phyloP scores from a whole-genome alignment of 2,797 vertebrate genomes.

The Urosaurus nigricauda region DNA sequence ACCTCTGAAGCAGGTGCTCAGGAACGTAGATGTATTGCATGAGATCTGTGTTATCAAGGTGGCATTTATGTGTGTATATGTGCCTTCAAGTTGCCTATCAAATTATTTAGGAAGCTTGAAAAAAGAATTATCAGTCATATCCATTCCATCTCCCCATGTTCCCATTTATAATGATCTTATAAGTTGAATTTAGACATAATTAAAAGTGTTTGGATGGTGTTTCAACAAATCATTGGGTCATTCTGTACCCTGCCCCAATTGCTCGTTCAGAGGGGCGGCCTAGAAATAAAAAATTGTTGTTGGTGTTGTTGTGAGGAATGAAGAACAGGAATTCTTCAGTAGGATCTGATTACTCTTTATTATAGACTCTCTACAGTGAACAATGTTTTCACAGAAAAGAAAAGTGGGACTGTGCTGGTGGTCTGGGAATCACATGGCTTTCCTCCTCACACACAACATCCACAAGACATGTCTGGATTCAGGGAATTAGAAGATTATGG shows the following conservation, averaged over 20 bases:
- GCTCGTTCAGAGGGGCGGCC: too few relatives aligned
- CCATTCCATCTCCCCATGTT: neutral
- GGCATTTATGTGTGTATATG: too few relatives aligned
- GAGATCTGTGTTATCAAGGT: neutral
- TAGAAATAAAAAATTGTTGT: too few relatives aligned
- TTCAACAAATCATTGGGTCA: neutral
- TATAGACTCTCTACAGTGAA: neutral
- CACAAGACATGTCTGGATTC: neutral
- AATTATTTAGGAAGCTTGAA: neutral
- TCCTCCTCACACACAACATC: neutral
- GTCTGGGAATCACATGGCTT: neutral
- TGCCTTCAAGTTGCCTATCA: too few relatives aligned
- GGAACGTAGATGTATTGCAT: neutral
- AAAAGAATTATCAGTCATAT: neutral
- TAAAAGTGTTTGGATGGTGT: neutral
- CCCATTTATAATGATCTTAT: neutral
- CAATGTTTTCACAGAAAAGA: neutral
- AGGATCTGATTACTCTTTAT: neutral
- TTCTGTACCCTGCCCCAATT: too few relatives aligned
- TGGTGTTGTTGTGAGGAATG: neutral
- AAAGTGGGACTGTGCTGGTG: neutral
- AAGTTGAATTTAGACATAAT: neutral
- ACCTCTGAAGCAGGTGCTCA: neutral
- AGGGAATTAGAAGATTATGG: neutral
- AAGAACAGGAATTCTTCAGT: neutral